Conservation (phyloP, 2,113 vertebrate genomes). For the Ctenomys sociabilis region DNA sequence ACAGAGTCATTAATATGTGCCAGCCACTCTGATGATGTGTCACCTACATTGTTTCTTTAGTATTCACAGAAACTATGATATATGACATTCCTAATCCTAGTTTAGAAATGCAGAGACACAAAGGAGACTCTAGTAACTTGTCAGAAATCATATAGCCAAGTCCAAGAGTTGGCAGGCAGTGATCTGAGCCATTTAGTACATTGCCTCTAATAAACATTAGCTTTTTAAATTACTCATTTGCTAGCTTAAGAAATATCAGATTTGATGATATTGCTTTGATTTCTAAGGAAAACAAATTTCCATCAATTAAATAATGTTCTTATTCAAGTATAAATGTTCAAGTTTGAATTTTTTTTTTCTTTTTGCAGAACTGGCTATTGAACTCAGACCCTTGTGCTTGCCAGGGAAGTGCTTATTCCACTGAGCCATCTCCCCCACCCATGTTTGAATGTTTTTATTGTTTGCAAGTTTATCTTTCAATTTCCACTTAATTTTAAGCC, state of each 20-base stretch:
- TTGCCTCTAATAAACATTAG: not conserved
- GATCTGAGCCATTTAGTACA: not conserved
- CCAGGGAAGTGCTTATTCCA: too few species aligned
- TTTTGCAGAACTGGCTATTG: too few species aligned
- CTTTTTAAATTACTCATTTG: slow-evolving; percentile 14
- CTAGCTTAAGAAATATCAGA: not conserved
- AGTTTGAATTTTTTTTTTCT: slow-evolving; percentile 7
- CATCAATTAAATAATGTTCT: not conserved
- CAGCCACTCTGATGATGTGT: not conserved
- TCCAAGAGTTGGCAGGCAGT: not conserved
- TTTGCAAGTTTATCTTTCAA: slow-evolving; percentile 30
- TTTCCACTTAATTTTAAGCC: slow-evolving; percentile 6
- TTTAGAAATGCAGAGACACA: not conserved
- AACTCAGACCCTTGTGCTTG: too few species aligned
- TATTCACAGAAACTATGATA: not conserved
- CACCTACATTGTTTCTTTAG: not conserved
- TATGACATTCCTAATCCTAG: not conserved
- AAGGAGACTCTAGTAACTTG: not conserved
- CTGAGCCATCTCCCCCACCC: too few species aligned
- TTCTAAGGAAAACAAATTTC: slow-evolving; percentile 16
- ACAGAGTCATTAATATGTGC: not conserved
- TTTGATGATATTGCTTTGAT: slow-evolving; percentile 47
- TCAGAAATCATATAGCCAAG: not conserved
- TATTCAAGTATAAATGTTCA: not conserved
- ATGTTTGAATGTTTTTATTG: slow-evolving; percentile 20